Conservation (phyloP, 1,140 invertebrate species). For the Sitophilus oryzae region DNA sequence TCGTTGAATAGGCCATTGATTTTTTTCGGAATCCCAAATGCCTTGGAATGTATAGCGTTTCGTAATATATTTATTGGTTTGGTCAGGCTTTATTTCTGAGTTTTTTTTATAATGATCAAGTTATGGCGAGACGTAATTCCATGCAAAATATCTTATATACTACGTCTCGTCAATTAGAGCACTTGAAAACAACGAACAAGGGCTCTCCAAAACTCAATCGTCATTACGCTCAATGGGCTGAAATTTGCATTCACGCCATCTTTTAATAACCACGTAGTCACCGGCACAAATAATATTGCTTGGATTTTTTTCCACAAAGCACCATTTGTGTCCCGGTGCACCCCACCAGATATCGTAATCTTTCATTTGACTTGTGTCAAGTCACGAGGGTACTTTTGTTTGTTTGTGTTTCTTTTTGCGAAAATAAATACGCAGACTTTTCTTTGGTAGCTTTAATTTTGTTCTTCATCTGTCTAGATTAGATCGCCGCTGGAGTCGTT, state of each 20-base stretch:
- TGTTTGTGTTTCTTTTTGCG: neutral
- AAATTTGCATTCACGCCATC: constrained; percentile 11
- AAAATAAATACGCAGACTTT: neutral
- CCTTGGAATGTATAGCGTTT: too few relatives aligned
- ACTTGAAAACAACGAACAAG: neutral
- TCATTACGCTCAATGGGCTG: neutral
- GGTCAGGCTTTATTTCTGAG: too few relatives aligned
- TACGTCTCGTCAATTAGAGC: neutral
- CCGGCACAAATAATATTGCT: constrained; percentile 16
- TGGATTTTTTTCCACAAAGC: constrained; percentile 18
- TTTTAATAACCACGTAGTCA: constrained; percentile 12
- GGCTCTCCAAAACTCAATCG: constrained; percentile 1
- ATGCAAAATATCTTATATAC: neutral
- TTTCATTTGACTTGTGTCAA: neutral
- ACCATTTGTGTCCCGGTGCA: constrained; percentile 12
- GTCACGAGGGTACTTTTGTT: neutral
- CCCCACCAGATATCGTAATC: constrained; percentile 8
- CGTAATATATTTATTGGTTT: too few relatives aligned
- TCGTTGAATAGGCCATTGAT: too few relatives aligned
- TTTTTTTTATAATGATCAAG: too few relatives aligned
- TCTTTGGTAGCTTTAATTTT: constrained; percentile 3
- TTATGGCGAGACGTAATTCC: neutral
- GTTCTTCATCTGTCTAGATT: neutral
- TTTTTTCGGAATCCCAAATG: too few relatives aligned
- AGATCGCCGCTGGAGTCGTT: neutral